A percentile compares a stretch with the other conserved stretches of the same genome.
Conservation (phyloP, 2,113 vertebrate genomes). For the Calonectris borealis region DNA sequence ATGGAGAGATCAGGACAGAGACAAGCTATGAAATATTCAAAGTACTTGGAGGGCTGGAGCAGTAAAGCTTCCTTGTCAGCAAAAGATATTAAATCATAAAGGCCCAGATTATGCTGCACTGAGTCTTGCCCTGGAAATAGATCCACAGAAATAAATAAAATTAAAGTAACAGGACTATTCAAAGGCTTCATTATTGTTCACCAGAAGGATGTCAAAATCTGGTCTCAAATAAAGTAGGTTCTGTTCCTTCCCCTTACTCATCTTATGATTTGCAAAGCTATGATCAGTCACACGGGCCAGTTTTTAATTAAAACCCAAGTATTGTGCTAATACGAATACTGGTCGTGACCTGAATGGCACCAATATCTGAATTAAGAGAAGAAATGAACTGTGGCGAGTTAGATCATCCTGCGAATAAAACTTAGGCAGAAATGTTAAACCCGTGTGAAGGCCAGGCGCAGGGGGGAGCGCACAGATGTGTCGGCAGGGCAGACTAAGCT, state of each 20-base stretch:
- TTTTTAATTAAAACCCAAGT: not conserved
- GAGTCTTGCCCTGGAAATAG: not conserved
- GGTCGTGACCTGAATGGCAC: not conserved
- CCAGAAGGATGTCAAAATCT: not conserved
- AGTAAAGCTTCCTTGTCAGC: not conserved
- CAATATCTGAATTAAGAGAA: not conserved
- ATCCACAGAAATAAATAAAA: conserved; percentile 12
- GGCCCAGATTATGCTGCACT: not conserved
- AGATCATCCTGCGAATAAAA: not conserved
- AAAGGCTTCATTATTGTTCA: conserved; percentile 8
- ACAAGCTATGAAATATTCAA: not conserved
- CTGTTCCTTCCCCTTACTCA: not conserved
- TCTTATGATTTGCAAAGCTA: not conserved
- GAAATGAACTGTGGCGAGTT: not conserved
- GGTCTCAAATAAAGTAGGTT: not conserved
- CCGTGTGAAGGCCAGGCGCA: not conserved
- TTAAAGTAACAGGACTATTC: not conserved
- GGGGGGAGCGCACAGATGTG: accelerated
- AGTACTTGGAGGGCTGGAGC: not conserved
- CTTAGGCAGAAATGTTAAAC: not conserved
- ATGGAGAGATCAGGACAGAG: not conserved
- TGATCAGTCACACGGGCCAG: not conserved
- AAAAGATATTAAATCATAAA: conserved; percentile 9
- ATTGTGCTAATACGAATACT: not conserved
- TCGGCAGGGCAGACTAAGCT: not conserved